These are phyloP conservation scores for Meriones unguiculatus DNA, from an alignment of 2,113 vertebrate species.

Conservation along the genomic window DNA sequence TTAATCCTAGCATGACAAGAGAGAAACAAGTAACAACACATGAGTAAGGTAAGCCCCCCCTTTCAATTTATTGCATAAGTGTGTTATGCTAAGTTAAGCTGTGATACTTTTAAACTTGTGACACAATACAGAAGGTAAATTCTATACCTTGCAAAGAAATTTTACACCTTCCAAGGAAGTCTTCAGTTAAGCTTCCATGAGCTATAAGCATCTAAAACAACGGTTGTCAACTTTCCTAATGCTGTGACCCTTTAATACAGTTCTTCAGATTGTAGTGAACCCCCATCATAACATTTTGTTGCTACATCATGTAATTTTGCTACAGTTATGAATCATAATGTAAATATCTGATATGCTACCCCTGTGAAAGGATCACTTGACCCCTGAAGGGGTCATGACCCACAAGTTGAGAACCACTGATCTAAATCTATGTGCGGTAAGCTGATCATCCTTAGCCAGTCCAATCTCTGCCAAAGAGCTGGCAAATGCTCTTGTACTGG, in stretches of 20 bases:
- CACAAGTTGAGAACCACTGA: not conserved
- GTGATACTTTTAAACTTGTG: not conserved
- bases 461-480: not conserved
- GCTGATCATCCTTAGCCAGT: not conserved
- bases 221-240: not conserved
- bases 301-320: not conserved
- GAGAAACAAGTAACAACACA: not conserved
- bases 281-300: not conserved
- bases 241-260: not conserved
- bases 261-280: not conserved
- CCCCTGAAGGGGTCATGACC: not conserved
- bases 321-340: not conserved
- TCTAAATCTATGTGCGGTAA: not conserved
- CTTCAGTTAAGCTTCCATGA: not conserved
- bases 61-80: not conserved
- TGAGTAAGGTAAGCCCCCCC: not conserved
- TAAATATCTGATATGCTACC: not conserved
- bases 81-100: not conserved
- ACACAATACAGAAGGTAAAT: not conserved
- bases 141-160: not conserved
- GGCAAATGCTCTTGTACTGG: not conserved
- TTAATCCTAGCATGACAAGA: not conserved
- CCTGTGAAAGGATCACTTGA: not conserved
- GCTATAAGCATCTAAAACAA: not conserved
- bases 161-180: not conserved